Base-by-base conservation (phyloP, 2,113 vertebrate species). In the Chauna torquata region DNA sequence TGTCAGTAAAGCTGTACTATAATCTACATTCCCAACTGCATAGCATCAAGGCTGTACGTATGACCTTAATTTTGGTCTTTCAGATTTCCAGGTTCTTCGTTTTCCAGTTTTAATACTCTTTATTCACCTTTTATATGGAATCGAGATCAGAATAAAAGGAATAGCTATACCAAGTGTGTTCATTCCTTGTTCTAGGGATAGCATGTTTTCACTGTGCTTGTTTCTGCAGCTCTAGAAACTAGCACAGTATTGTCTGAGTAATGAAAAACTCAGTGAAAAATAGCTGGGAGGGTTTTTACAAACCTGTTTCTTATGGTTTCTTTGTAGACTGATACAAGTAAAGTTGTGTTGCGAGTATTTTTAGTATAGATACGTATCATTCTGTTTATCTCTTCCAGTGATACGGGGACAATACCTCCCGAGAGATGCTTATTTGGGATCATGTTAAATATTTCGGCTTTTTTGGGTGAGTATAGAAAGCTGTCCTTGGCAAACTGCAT, bases 361-460 rank as follows among this genome's bases (percentile, higher is more conserved):
- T 74, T 36, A 78, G 27, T 65, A 32, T 12, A 90, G 38, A 52
- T 28, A 61, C 6, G 7, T 68, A 34, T 88, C 47, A 64, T 66
- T 36, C 32, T 11, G 12, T 92, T 82, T 96, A 71, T 97, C 95
- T 96, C 92, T 98, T 98, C 75, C 98, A 99, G 99, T 88, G 99
- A 99, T 86, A 99, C 99, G 18, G 99, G 99, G 81, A 98, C 98
- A 14, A 81, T 98, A 52, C 97, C 99, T 79, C 99, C 99, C 59
- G 99, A 99, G 97, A 98, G 99, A 88, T 99, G 99, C 85, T 97
- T 99, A 76, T 99, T 99, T 97, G 99, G 99, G 88, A 98, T 99
- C 95, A 99, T 99, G 99, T 96, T 99, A 95, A 99, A 99, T 70
- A 97, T 99, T 66, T 98, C 99, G 0, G 96, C 99, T 32, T 98